Percentiles rank a stretch among this genome's conserved stretches.
phyloP scores from a whole-genome alignment of 2,797 vertebrate species.

The Pipistrellus pipistrellus region DNA sequence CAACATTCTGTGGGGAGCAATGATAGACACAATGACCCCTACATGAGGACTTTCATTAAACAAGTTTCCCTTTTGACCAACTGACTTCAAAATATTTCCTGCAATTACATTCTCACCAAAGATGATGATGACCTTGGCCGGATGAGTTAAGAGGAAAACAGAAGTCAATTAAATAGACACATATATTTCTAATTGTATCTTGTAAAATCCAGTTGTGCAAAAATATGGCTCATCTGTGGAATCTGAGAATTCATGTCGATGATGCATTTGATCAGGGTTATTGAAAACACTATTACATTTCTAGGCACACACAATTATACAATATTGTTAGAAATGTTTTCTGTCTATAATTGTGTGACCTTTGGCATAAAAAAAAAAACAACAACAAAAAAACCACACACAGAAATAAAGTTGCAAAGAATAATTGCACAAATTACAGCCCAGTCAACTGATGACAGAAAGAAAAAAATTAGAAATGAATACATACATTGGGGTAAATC shows the following conservation, averaged over 20 bases:
- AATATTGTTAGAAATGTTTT: not conserved
- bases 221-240: not conserved
- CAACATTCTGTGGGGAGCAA: not conserved
- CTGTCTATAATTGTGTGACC: not conserved
- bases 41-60: not conserved
- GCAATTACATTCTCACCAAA: not conserved
- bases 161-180: not conserved
- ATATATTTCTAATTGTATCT: not conserved
- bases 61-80: not conserved
- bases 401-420: slow-evolving; percentile 29
- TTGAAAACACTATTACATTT: not conserved
- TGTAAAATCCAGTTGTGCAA: slow-evolving; percentile 37
- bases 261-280: not conserved
- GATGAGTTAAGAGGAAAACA: slow-evolving; percentile 4
- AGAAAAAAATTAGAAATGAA: slow-evolving; percentile 55
- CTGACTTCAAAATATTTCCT: slow-evolving; percentile 13
- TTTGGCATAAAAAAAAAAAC: slow-evolving; percentile 11
- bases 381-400: not conserved
- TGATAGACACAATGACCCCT: not conserved
- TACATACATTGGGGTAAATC: slow-evolving; percentile 25
- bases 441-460: slow-evolving; percentile 43
- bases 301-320: not conserved
- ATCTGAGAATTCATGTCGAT: not conserved
- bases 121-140: not conserved
- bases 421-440: not conserved